These are phyloP conservation scores for Gastrophryne carolinensis DNA, from an alignment of 2,797 vertebrate species.

Conservation along the genomic window DNA sequence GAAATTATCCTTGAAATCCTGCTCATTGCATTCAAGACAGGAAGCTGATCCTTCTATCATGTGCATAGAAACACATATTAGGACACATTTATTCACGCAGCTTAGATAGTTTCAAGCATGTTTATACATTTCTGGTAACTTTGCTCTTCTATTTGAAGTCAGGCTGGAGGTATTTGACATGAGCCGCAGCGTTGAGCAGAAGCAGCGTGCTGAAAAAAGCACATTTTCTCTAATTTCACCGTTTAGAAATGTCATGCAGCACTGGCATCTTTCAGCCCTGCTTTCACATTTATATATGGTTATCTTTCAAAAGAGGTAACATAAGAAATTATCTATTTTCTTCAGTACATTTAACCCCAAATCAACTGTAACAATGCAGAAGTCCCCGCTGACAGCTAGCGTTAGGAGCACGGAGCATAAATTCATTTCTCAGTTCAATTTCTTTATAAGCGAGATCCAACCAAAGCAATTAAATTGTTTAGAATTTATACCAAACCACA, in stretches of 20 bases:
- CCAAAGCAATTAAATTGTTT: constrained; percentile 60
- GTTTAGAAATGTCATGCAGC: constrained; percentile 51
- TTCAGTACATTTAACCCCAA: constrained; percentile 71
- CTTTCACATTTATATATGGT: constrained; percentile 59
- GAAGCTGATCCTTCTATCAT: constrained; percentile 5
- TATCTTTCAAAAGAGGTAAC: constrained; percentile 59
- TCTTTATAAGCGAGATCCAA: constrained; percentile 56
- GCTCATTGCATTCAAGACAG: constrained; percentile 27
- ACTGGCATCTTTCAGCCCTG: constrained; percentile 57
- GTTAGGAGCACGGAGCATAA: constrained; percentile 55
- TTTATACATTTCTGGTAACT: constrained; percentile 25
- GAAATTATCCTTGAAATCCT: constrained; percentile 42
- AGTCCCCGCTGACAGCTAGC: constrained; percentile 61
- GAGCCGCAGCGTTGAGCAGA: background rate
- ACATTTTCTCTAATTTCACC: constrained; percentile 41
- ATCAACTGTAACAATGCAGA: constrained; percentile 65
- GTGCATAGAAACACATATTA: constrained; percentile 33
- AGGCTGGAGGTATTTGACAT: constrained; percentile 17
- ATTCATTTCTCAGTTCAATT: constrained; percentile 46
- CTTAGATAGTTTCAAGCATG: constrained; percentile 44
- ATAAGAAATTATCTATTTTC: constrained; percentile 61
- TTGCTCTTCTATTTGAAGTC: constrained; percentile 27
- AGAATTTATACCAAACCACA: constrained; percentile 58
- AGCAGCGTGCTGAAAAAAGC: background rate
- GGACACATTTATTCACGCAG: constrained; percentile 40